Conservation (phyloP, 2,113 vertebrate species). For the Pogonocichla stellata region DNA sequence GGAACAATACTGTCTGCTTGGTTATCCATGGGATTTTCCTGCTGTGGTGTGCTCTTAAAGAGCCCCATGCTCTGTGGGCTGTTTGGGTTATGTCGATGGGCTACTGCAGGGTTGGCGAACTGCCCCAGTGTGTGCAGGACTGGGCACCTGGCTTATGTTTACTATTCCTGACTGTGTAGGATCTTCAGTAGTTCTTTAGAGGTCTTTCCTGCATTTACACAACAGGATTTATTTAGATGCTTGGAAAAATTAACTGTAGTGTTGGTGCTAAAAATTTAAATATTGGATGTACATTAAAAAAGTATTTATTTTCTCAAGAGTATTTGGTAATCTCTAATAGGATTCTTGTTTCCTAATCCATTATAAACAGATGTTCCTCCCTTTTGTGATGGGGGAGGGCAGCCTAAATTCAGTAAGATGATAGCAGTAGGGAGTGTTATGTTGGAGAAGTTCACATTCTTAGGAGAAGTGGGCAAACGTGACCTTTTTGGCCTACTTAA, state of each 20-base stretch:
- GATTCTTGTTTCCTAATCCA: slow-evolving; percentile 32
- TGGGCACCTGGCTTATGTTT: fast-evolving
- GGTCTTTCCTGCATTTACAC: not conserved
- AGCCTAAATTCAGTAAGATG: not conserved
- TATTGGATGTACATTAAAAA: not conserved
- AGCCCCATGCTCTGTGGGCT: not conserved
- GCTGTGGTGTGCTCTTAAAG: not conserved
- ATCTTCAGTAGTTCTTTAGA: not conserved
- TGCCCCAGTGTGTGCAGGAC: not conserved
- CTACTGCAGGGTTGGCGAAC: not conserved
- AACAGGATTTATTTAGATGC: not conserved
- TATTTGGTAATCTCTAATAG: slow-evolving; percentile 16
- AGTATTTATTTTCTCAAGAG: not conserved
- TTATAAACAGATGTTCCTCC: slow-evolving; percentile 20
- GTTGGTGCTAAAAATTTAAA: not conserved
- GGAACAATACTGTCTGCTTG: not conserved
- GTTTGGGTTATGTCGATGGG: not conserved
- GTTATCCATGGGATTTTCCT: not conserved
- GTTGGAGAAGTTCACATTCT: not conserved
- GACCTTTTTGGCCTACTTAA: not conserved
- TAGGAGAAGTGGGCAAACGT: not conserved
- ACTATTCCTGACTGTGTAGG: not conserved
- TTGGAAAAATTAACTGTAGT: not conserved
- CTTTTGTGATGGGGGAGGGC: not conserved
- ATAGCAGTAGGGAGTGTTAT: not conserved